phyloP scores from a whole-genome alignment of 2,888 invertebrate genomes.

The Campoplex capitator region DNA sequence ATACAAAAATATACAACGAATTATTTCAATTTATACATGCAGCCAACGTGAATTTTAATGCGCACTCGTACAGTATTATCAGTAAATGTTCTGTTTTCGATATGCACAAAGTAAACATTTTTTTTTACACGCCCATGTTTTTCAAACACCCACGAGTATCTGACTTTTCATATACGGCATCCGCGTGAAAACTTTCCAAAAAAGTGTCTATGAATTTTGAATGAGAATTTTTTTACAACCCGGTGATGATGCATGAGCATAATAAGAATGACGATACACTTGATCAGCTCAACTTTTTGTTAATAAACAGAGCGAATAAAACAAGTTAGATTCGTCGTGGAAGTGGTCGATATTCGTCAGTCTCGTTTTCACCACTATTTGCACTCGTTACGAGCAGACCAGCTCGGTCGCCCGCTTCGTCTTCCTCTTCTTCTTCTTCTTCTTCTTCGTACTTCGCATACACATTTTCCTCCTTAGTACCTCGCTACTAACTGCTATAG shows the following conservation, averaged over 20 bases:
- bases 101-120: too few species aligned
- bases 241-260: neutral
- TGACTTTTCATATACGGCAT: too few species aligned
- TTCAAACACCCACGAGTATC: too few species aligned
- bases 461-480: slow-evolving; percentile 11
- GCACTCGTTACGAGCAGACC: neutral
- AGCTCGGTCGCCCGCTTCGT: neutral
- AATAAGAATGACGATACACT: neutral
- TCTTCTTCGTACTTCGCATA: neutral
- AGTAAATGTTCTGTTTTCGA: too few species aligned
- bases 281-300: neutral
- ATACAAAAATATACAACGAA: too few species aligned
- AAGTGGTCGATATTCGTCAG: neutral
- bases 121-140: too few species aligned
- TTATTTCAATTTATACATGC: too few species aligned
- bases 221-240: too few species aligned
- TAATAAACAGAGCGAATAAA: neutral
- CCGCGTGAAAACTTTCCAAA: too few species aligned
- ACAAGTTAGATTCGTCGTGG: neutral
- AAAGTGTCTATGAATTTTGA: too few species aligned
- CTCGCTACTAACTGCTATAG: neutral
- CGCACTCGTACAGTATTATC: too few species aligned
- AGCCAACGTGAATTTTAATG: too few species aligned
- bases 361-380: slow-evolving; percentile 15
- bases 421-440: neutral